Base-by-base conservation (phyloP, 2,113 vertebrate species). In the Mobula hypostoma region DNA sequence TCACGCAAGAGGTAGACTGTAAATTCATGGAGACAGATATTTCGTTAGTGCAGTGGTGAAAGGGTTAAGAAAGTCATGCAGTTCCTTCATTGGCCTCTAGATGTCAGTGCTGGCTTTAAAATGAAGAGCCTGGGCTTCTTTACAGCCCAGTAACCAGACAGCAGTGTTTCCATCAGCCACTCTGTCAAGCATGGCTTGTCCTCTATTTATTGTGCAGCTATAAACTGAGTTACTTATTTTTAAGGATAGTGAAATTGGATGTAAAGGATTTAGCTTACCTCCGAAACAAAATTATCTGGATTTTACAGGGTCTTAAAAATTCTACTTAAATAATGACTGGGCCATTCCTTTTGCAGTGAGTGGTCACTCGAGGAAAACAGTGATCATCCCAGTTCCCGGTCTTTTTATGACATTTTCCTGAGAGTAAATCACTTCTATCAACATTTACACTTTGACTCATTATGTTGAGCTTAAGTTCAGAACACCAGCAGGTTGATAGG, bases 231-330 rank as follows among this genome's bases (percentile, higher is more conserved):
- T 76, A 93, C 40, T 93, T 74, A 74, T 93, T 93, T 76, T 93
- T 74, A 74, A 93, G 70, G 91, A 74, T 27, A 29, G 66, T 74
- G 63, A 90, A 90, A 90, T 32, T 90, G 85, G 61, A 90, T 68
- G 61, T 27, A 76, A 93, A 56, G 27, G 91, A 74, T 93, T 93
- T 74, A 27, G 66, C 70, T 93, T 74, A 74, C 56, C 32, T 74
- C 24, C 15, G 36, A 76, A 0, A 56, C 24, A 21, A 93, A 93
- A 56, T 56, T 72, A 93, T 48, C 36, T 11, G 70, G 70, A 76
- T 40, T 93, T 93, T 93, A 48, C 85, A 90, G n/a, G 85, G 66
- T 93, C 36, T 93, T 74, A 93, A 93, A 74, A 93, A 74, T 27
- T 40, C 3, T 36, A 74, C 40, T 93, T 74, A 74, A 93, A 76